Evolutionary conservation across 2,113 vertebrate species (phyloP), one percentile per base, ranked within the genome.

Genomic region (Argyrosomus japonicus): DNA sequence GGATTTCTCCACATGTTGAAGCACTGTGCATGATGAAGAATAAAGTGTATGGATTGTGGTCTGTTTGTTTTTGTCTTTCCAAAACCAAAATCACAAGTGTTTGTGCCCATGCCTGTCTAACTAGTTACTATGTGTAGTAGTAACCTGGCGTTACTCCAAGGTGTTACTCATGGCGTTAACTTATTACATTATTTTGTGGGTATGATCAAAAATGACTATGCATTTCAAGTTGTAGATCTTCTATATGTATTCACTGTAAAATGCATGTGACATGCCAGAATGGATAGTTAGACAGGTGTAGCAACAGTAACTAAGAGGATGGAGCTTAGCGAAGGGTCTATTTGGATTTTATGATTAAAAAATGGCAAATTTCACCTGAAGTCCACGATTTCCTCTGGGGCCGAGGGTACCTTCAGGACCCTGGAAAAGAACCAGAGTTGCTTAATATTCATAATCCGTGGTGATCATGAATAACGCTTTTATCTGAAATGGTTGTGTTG

Each of bases 351-450:
- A 23, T 47, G 13, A 15, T 23, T 43, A 13, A 68, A 48, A 3
- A 68, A 53, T 13, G 2, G 14, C 18, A 4, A 1, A 36, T 77
- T 83, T 93, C 68, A 97, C 97, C 96, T 97, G 97, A 23, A 95
- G 78, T 19, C 97, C 97, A 93, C 94, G 94, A 69, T 91, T 90
- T 93, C 97, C 97, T 93, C 92, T 94, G 10, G 88, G 94, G 0
- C 97, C 97, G 71, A 85, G 57, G 68, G 93, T 91, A 68, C 97
- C 97, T 90, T 97, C 97, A 81, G 95, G 95, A 76, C 97, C 97
- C 97, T 98, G 64, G 23, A 48, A 60, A 58, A 72, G 5, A 43
- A 63, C 0, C 29, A 6, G 36, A 61, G 17, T 5, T 47, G 3
- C 3, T 53, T 29, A 48, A 57, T 56, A 64, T 64, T 72, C 18